A percentile compares a stretch with the other conserved stretches of the same genome.
Conservation (phyloP, 2,113 vertebrate genomes). For the Herpailurus yagouaroundi region DNA sequence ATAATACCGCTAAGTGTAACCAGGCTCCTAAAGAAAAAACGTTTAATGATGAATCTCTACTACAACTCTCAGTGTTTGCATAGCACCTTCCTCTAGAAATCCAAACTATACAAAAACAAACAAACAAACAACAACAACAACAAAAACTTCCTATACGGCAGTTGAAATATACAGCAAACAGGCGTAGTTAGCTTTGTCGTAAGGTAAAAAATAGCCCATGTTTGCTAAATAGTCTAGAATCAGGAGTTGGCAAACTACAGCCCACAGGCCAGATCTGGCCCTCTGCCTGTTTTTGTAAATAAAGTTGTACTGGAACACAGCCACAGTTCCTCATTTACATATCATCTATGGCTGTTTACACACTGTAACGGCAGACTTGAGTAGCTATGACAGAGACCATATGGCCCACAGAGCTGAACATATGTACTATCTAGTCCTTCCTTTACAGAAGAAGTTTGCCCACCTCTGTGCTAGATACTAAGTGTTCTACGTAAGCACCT, state of each 20-base stretch:
- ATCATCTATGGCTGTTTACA: background rate
- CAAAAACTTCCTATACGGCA: background rate
- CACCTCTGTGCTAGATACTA: background rate
- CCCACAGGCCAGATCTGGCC: background rate
- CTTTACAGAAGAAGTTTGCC: background rate
- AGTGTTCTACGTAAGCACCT: background rate
- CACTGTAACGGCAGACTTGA: background rate
- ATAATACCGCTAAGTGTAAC: background rate
- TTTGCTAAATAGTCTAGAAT: background rate
- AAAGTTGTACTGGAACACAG: background rate
- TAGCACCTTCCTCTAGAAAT: background rate
- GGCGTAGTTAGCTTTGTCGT: background rate
- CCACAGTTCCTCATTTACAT: background rate
- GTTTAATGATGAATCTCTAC: background rate
- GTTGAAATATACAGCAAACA: background rate
- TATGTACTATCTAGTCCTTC: background rate
- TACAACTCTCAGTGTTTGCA: background rate
- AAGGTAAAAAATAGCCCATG: background rate
- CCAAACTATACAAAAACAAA: background rate
- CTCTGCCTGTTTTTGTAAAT: background rate
- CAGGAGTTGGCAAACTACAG: background rate
- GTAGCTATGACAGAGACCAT: background rate
- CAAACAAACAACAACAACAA: background rate
- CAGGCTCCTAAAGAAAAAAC: background rate
- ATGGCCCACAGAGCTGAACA: background rate